Percentiles rank a stretch among this genome's conserved stretches.
Evolutionary conservation across 1,140 invertebrate species (phyloP).

Genomic region (Caenorhabditis briggsae): DNA sequence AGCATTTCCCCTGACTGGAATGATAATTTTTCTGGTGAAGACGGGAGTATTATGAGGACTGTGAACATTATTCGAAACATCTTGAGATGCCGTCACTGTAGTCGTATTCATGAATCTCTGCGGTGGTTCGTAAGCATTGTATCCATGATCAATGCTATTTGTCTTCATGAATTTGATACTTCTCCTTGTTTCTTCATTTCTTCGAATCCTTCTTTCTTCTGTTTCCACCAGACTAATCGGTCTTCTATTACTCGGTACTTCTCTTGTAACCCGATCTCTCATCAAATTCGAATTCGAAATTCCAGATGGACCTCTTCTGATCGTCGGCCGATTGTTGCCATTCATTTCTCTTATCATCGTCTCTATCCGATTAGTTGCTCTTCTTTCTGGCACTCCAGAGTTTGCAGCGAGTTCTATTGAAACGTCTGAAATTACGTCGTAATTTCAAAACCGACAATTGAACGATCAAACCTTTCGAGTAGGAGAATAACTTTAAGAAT

Average conservation of each 20-base stretch:
- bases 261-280: slow-evolving; percentile 43
- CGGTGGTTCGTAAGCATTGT: slow-evolving; percentile 26
- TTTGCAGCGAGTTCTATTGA: slow-evolving; percentile 23
- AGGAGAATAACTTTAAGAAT: slow-evolving; percentile 45
- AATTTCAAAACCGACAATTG: background rate
- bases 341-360: slow-evolving; percentile 47
- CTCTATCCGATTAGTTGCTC: slow-evolving; percentile 1
- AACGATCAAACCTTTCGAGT: slow-evolving; percentile 44
- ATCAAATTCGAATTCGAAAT: slow-evolving; percentile 24
- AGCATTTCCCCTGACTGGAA: slow-evolving; percentile 28
- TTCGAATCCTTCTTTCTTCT: slow-evolving; percentile 22
- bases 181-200: slow-evolving; percentile 36
- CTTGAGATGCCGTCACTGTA: background rate
- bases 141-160: slow-evolving; percentile 47
- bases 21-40: slow-evolving; percentile 14
- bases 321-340: background rate
- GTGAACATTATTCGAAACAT: slow-evolving; percentile 16
- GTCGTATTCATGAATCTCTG: background rate
- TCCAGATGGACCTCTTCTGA: slow-evolving; percentile 32
- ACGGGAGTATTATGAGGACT: slow-evolving; percentile 21
- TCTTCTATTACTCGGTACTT: slow-evolving; percentile 31
- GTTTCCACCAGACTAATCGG: slow-evolving; percentile 44
- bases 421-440: background rate
- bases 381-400: background rate
- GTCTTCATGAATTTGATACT: slow-evolving; percentile 47